Evolutionary conservation across 2,888 invertebrate species (phyloP).

Genomic region (Willowsia nigromaculata): DNA sequence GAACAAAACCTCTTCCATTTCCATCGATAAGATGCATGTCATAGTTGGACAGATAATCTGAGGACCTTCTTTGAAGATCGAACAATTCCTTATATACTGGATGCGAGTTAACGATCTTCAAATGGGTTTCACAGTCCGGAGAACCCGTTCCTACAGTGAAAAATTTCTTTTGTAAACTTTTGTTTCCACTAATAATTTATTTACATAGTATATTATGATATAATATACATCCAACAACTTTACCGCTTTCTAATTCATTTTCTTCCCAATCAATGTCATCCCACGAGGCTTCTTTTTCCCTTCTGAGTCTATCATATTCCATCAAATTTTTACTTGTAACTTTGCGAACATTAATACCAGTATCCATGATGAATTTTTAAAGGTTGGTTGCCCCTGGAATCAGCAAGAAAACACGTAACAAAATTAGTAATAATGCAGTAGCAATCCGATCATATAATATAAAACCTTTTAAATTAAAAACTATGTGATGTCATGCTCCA

Average conservation of each 20-base stretch:
- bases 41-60: neutral
- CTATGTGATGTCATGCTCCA: too few species aligned
- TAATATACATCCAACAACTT: neutral
- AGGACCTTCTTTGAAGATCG: neutral
- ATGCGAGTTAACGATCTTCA: neutral
- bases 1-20: slow-evolving; percentile 1
- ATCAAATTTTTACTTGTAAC: slow-evolving; percentile 89
- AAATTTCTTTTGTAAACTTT: too few species aligned
- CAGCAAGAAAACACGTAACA: too few species aligned
- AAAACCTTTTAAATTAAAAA: too few species aligned
- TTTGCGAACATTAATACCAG: slow-evolving; percentile 93
- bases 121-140: neutral
- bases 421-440: too few species aligned
- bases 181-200: neutral
- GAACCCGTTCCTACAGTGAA: neutral
- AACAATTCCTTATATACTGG: slow-evolving; percentile 34
- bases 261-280: slow-evolving; percentile 16
- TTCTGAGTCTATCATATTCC: neutral
- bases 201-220: neutral
- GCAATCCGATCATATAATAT: too few species aligned
- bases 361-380: too few species aligned
- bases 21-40: neutral
- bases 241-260: neutral
- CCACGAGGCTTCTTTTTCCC: neutral
- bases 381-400: neutral